phyloP scores from a whole-genome alignment of 2,797 vertebrate genomes.

The Muraenolepis orangiensis region DNA sequence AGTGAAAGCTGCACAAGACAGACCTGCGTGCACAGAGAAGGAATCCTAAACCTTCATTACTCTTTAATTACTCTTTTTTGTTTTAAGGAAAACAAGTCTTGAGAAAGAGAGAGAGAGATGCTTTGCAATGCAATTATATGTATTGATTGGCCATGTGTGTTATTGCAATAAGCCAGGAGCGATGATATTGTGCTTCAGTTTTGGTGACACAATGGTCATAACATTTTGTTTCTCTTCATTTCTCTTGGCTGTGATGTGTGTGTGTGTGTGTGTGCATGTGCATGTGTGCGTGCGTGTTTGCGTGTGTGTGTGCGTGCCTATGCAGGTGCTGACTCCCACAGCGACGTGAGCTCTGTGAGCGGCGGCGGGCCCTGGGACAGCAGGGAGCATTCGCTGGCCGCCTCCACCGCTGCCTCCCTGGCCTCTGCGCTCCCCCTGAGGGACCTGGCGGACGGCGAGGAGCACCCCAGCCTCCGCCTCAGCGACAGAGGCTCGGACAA shows the following conservation, averaged over 20 bases:
- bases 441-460: constrained; percentile 70
- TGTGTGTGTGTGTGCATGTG: not conserved
- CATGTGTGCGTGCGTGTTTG: not conserved
- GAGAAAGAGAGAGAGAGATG: no score
- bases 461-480: constrained; percentile 59
- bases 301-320: not conserved
- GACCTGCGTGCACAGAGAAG: not conserved
- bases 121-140: not conserved
- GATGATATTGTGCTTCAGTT: not conserved
- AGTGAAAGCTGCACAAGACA: not conserved
- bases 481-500: constrained; percentile 76
- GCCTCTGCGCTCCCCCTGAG: constrained; percentile 66
- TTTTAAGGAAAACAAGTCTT: no score
- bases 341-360: constrained; percentile 81
- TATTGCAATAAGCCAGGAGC: not conserved
- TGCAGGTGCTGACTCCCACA: constrained; percentile 78
- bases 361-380: constrained; percentile 81
- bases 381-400: constrained; percentile 77
- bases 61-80: not conserved
- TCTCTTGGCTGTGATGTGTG: not conserved
- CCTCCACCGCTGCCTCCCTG: constrained; percentile 72
- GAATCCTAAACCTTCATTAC: not conserved
- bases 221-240: not conserved
- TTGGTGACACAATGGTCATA: not conserved
- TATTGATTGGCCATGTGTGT: not conserved